Evolutionary conservation across 1,140 invertebrate genomes (phyloP).

Genomic region (Drosophila sp.): DNA sequence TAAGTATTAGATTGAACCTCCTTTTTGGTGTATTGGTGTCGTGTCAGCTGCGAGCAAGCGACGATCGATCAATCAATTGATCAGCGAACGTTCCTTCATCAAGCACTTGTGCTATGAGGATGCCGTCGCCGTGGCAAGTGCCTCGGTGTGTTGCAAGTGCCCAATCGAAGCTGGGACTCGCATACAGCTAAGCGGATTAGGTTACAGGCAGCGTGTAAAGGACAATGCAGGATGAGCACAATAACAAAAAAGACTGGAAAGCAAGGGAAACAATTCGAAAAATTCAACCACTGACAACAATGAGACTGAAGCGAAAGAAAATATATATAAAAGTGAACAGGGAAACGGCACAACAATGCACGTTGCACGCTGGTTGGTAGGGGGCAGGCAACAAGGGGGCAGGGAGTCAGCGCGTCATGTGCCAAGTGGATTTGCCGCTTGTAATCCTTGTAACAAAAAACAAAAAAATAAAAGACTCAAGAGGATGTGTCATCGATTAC

Average conservation of each 20-base stretch:
- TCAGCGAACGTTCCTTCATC: conserved; percentile 8
- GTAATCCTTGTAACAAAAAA: conserved; percentile 59
- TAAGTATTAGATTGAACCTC: neutral
- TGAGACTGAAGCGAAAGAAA: conserved; percentile 16
- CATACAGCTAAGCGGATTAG: conserved; percentile 61
- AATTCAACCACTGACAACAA: conserved; percentile 53
- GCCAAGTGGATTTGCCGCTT: conserved; percentile 73
- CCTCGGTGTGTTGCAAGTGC: conserved; percentile 18
- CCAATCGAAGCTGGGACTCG: conserved; percentile 2
- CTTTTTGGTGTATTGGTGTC: neutral
- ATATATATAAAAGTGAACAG: conserved; percentile 6
- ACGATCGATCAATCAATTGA: conserved; percentile 13
- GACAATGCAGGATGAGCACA: conserved; percentile 49
- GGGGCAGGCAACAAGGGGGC: neutral
- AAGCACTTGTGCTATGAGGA: conserved; percentile 22
- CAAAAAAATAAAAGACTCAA: conserved; percentile 21
- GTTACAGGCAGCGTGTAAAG: conserved; percentile 65
- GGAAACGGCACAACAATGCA: conserved; percentile 19
- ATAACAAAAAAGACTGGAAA: conserved; percentile 12
- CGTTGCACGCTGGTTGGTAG: neutral
- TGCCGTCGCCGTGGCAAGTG: conserved; percentile 1
- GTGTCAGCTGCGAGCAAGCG: conserved; percentile 14
- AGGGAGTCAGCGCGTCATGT: conserved; percentile 57
- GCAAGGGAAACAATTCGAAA: conserved; percentile 36
- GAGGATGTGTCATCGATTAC: conserved; percentile 34